Base-by-base conservation (phyloP, 2,797 vertebrate genomes). In the Sphenopsis melanotis region DNA sequence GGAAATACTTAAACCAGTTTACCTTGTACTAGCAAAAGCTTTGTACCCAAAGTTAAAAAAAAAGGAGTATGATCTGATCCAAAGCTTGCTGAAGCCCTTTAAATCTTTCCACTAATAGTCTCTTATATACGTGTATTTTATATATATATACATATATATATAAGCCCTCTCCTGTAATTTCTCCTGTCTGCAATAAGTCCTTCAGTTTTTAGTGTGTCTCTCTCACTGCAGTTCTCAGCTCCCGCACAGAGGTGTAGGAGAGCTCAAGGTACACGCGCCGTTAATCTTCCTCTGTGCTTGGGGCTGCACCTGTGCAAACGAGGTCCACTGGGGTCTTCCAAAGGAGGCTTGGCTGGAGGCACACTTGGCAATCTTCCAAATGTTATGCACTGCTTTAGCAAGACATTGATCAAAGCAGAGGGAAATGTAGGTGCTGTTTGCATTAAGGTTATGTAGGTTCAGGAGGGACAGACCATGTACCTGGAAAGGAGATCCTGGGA, bases 1-100 rank as follows among this genome's bases (percentile, higher is more conserved):
- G 85, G 87, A 94, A 95, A 90, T 78, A 89, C 71, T 92, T 87
- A 46, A 87, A 83, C 32, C 60, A 44, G 34, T 91, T 95, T 90
- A 68, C 85, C 86, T 84, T 77, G 77, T 85, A 30, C 34, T 78
- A 72, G 74, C 29, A 79, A 90, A 85, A 85, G 71, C 65, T 81
- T 86, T 84, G 61, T 83, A 79, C 55, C 53, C 26, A n/a, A 86
- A 94, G 47, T 60, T 64, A 36, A 12, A 27, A 72, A 59, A 17
- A 63, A 36, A n/a, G 4, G 69, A 16, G 12, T 32, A 50, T 34
- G 18, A 50, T 57, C 65, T 66, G 21, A 85, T 61, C 63, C 46
- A 89, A 72, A 90, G 29, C 44, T 75, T 60, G 26, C 23, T 89
- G 68, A 93, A 93, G 22, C 29, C 19, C 44, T 81, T 79, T 26